A percentile compares a stretch with the other conserved stretches of the same genome.
Evolutionary conservation across 2,797 vertebrate species (phyloP).

Genomic region (Lithobates sylvaticus): DNA sequence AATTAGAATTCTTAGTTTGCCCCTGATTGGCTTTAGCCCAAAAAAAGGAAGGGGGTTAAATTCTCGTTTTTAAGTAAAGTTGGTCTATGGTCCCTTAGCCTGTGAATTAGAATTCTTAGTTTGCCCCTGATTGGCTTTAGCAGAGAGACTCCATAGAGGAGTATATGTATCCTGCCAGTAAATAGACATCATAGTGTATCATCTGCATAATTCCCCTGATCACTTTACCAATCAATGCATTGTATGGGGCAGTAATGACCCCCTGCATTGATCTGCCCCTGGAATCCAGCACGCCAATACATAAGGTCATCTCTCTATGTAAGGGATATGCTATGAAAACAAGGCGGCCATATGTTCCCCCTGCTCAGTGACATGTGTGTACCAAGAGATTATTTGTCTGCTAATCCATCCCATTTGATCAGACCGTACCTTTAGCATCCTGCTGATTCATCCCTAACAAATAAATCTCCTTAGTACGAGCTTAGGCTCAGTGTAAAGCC

Average conservation of each 20-base stretch:
- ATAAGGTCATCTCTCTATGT: conserved; percentile 57
- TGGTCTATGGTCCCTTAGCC: too few species aligned
- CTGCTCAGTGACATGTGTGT: conserved; percentile 46
- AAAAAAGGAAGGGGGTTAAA: too few species aligned
- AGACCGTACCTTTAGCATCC: conserved; percentile 52
- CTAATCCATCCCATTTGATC: conserved; percentile 60
- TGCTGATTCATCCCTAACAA: conserved; percentile 55
- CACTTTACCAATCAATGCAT: conserved; percentile 4
- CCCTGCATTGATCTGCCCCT: conserved; percentile 47
- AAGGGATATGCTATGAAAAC: conserved; percentile 53
- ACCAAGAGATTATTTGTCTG: conserved; percentile 50
- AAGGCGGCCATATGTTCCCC: conserved; percentile 52
- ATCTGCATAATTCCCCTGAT: background rate
- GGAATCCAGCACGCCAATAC: conserved; percentile 33
- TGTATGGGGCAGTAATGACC: conserved; percentile 15
- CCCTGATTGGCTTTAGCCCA: too few species aligned
- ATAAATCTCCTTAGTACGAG: conserved; percentile 56
- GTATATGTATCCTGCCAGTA: background rate
- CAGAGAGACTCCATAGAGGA: background rate
- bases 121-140: background rate
- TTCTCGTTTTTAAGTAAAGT: too few species aligned
- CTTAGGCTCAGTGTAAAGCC: conserved; percentile 36
- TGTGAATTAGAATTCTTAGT: background rate
- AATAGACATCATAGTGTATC: background rate
- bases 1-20: too few species aligned